Conservation (phyloP, 2,888 invertebrate species). For the Drosophila percnosoma region DNA sequence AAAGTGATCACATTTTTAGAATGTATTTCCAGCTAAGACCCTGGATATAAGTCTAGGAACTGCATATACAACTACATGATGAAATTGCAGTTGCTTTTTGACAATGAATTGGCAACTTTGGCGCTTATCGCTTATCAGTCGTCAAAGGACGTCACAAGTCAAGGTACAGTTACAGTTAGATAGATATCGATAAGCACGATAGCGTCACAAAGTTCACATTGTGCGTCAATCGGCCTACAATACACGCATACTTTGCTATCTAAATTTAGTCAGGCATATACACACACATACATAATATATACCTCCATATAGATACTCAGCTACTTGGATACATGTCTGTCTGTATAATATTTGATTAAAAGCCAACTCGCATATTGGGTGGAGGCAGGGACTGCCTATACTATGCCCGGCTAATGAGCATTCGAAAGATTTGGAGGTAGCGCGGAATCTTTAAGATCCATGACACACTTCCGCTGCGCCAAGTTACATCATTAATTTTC, state of each 20-base stretch:
- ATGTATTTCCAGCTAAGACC: not conserved
- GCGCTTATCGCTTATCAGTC: conserved; percentile 51
- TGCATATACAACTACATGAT: not conserved
- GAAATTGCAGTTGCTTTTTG: conserved; percentile 2
- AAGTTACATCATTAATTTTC: conserved; percentile 80
- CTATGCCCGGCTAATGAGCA: conserved; percentile 64
- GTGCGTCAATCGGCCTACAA: conserved; percentile 72
- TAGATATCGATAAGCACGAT: conserved; percentile 59
- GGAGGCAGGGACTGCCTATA: conserved; percentile 27
- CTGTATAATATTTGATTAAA: conserved; percentile 59
- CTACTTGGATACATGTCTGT: conserved; percentile 40
- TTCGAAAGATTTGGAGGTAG: conserved; percentile 51
- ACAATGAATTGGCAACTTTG: conserved; percentile 12
- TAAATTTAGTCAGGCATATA: conserved; percentile 62
- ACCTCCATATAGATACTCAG: conserved; percentile 15
- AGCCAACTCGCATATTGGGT: conserved; percentile 12
- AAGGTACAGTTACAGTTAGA: conserved; percentile 26
- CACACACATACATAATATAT: conserved; percentile 29
- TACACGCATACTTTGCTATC: conserved; percentile 33
- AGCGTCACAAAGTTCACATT: conserved; percentile 67
- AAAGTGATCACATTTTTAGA: conserved; percentile 1
- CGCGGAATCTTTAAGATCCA: conserved; percentile 70
- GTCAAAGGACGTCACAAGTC: conserved; percentile 42
- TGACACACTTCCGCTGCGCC: conserved; percentile 75
- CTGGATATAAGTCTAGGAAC: not conserved